Conservation (phyloP, 2,797 vertebrate species). For the Esox lucius region DNA sequence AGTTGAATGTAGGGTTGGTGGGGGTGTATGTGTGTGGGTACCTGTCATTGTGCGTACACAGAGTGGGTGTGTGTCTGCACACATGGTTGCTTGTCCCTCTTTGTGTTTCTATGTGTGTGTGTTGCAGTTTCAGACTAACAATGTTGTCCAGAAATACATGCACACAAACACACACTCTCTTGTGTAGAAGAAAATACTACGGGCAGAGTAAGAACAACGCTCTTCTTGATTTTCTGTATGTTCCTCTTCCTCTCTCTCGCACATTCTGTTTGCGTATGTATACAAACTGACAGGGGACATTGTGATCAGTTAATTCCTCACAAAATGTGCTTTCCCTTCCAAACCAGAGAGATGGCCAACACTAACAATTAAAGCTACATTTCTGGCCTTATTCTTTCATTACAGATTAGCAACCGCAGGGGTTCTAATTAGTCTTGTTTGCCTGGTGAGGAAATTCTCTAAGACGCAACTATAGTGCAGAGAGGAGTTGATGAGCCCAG, state of each 20-base stretch:
- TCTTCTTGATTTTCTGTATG: constrained; percentile 2
- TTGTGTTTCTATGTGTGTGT: neutral
- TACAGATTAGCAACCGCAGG: constrained; percentile 61
- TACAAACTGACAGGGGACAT: constrained; percentile 28
- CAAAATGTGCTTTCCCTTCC: constrained; percentile 36
- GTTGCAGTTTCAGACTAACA: constrained; percentile 5
- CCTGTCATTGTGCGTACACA: neutral
- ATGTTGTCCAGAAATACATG: neutral
- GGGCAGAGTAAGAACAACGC: neutral
- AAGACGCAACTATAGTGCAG: constrained; percentile 47
- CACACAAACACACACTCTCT: constrained; percentile 1
- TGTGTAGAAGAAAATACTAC: neutral
- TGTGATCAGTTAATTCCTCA: constrained; percentile 36
- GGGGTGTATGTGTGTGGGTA: neutral
- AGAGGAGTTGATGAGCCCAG: constrained; percentile 43
- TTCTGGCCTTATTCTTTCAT: constrained; percentile 64
- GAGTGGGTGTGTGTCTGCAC: neutral
- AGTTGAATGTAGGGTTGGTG: neutral
- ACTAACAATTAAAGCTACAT: constrained; percentile 68
- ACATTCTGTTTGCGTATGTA: constrained; percentile 1
- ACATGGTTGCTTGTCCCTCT: neutral
- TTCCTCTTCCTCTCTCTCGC: neutral
- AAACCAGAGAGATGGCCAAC: constrained; percentile 54
- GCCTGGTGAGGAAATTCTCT: constrained; percentile 60
- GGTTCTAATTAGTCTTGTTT: constrained; percentile 63